Base-by-base conservation (phyloP, 1,140 invertebrate genomes). In the Philotrypesis tridentata region DNA sequence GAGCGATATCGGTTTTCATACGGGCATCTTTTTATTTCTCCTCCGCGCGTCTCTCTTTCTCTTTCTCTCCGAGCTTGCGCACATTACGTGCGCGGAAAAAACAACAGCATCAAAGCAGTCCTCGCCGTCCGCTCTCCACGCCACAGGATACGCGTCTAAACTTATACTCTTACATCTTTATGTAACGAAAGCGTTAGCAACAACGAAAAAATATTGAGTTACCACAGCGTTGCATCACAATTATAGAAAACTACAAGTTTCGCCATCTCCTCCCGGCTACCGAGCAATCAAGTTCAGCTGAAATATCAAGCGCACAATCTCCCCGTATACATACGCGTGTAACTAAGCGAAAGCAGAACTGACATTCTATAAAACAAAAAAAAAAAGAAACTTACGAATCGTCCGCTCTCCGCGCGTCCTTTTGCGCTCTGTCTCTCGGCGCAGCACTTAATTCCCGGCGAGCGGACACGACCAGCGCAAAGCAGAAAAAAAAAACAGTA, bases 381-480 rank as follows among this genome's bases (percentile, higher is more conserved):
- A 33, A 11, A 33, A 33, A 70, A 33, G 33, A 31, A 29, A n/a
- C 31, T n/a, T 31, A 74, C 63, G 63, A 29, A 33, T 33, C 25
- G 12, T 29, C 61, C 14, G 7, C 23, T 23, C 23, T 63, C 61
- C 43, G 17, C 8, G 55, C 55, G n/a, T 5, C 6, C n/a, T 21
- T 12, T 23, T 33, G 60, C 60, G 55, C 21, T 70, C 61, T 55
- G 71, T 70, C 23, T 40, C 25, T 81, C 67, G 73, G n/a, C n/a
- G n/a, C n/a, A 75, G 71, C 68, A 55, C 48, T 55, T 55, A n/a
- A 55, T 55, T 55, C 48, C 48, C 48, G 48, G 21, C 21, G 48
- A 40, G 68, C 65, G 72, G 76, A 84, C 65, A 21, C 65, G 79
- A 60, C 25, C 65, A 76, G 84, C 85, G 88, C 88, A 87, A 84